Base-by-base conservation (phyloP, 2,113 vertebrate genomes). In the Rafetus swinhoei region DNA sequence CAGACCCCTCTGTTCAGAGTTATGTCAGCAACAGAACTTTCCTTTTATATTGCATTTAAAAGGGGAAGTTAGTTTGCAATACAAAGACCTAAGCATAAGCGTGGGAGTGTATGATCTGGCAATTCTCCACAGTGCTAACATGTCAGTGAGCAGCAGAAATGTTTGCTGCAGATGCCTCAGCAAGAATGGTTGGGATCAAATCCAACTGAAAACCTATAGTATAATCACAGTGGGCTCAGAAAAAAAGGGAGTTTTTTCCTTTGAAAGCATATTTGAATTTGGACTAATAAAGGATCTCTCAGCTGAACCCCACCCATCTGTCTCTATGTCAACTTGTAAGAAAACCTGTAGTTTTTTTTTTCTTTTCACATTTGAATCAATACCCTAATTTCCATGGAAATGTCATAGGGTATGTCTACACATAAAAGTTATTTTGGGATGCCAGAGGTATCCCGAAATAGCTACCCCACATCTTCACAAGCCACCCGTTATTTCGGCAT, bases 191-290 rank as follows among this genome's bases (percentile, higher is more conserved):
- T 94, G 39, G 74, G 88, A 24, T 65, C 29, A 74, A 57, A 72
- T 91, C 85, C 85, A 93, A 62, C 29, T 56, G 52, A 50, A 54
- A 45, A 50, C 77, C 80, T 50, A 32, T 54, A 52, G 45, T 74
- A 81, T 95, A 92, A 81, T 69, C 74, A 86, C 32, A 91, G 35
- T 84, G 50, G 76, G 0, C 11, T 87, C 4, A 22, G 55, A 52
- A 86, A 84, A 90, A 69, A 59, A 76, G 86, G 76, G 57, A 9
- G 10, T 53, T 25, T 53, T 25, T 96, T 74, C 39, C 16, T 87
- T 76, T 93, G 79, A 69, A 82, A 94, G 16, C 45, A 74, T 39
- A n/a, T 81, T 95, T 57, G 77, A 91, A 83, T 96, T 94, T 95
- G 3, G 19, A 45, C 72, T 77, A 85, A 72, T 90, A 90, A 81